Conservation (phyloP, 2,888 invertebrate species). For the Tricholauxania praeusta region DNA sequence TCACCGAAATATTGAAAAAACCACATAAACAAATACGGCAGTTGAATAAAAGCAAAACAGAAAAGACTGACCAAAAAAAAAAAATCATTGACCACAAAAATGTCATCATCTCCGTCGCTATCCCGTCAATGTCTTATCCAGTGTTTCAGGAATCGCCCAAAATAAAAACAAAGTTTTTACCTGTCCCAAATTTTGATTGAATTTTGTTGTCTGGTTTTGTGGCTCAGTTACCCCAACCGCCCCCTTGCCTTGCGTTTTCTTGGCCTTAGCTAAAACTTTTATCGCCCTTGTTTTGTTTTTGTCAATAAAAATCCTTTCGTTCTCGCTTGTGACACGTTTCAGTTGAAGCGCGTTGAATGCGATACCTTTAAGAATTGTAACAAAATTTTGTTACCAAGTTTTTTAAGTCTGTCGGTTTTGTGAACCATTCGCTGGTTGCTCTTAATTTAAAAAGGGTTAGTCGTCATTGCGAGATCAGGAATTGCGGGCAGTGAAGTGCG, state of each 20-base stretch:
- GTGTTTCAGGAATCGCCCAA: slow-evolving; percentile 41
- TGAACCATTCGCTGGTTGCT: background rate
- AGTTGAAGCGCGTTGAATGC: slow-evolving; percentile 58
- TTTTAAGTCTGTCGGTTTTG: slow-evolving; percentile 8
- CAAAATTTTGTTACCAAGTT: slow-evolving; percentile 38
- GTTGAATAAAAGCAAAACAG: slow-evolving; percentile 37
- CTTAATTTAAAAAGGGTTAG: slow-evolving; percentile 6
- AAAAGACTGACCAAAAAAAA: background rate
- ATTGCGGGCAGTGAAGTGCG: slow-evolving; percentile 29
- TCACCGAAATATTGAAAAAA: slow-evolving; percentile 36
- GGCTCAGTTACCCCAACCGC: background rate
- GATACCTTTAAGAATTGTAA: slow-evolving; percentile 58
- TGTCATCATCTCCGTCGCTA: slow-evolving; percentile 61
- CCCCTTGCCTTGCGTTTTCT: background rate
- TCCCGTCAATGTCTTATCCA: slow-evolving; percentile 57
- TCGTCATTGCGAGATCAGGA: background rate
- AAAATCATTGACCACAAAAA: slow-evolving; percentile 58
- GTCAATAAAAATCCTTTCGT: slow-evolving; percentile 34
- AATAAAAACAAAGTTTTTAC: slow-evolving; percentile 12
- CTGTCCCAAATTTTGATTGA: slow-evolving; percentile 12
- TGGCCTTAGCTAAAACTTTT: background rate
- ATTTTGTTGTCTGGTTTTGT: slow-evolving; percentile 26
- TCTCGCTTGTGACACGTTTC: slow-evolving; percentile 33
- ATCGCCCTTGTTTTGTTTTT: slow-evolving; percentile 3
- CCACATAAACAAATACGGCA: slow-evolving; percentile 31